Evolutionary conservation across 2,113 vertebrate genomes (phyloP).

Genomic region (Xiphophorus hellerii): DNA sequence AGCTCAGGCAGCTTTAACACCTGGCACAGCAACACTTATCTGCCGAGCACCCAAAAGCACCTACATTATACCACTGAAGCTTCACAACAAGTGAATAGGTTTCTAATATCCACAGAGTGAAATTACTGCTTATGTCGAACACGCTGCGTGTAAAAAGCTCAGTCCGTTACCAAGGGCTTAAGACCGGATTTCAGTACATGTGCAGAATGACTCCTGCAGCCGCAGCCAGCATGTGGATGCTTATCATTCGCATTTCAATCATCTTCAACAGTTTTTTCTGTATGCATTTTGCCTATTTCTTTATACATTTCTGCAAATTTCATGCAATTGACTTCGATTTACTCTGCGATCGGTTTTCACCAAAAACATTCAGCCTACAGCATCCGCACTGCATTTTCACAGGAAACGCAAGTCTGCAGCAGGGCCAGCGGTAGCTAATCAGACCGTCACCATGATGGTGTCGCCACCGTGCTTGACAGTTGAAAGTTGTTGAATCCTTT

Average conservation of each 20-base stretch:
- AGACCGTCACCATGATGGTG: no score
- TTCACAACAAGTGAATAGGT: slow-evolving; percentile 55
- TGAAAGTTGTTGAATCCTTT: no score
- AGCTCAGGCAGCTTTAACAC: slow-evolving; percentile 69
- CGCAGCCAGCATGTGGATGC: neutral
- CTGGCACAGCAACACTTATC: slow-evolving; percentile 68
- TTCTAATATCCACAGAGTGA: slow-evolving; percentile 48
- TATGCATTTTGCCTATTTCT: no score
- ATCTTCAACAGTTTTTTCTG: no score
- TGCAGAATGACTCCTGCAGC: neutral
- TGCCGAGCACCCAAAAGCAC: slow-evolving; percentile 66
- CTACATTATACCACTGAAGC: slow-evolving; percentile 60
- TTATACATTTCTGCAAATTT: no score
- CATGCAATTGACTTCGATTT: no score
- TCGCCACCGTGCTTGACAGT: no score
- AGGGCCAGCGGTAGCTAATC: no score
- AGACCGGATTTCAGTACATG: slow-evolving; percentile 14
- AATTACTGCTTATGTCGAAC: slow-evolving; percentile 31
- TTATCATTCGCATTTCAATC: neutral
- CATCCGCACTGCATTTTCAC: no score
- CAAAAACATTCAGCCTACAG: no score
- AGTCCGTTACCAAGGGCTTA: slow-evolving; percentile 15
- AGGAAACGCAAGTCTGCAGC: no score
- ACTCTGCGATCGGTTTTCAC: no score
- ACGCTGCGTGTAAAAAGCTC: slow-evolving; percentile 16